These are phyloP conservation scores for Dromiciops gliroides DNA, from an alignment of 2,113 vertebrate genomes.

Conservation along the genomic window DNA sequence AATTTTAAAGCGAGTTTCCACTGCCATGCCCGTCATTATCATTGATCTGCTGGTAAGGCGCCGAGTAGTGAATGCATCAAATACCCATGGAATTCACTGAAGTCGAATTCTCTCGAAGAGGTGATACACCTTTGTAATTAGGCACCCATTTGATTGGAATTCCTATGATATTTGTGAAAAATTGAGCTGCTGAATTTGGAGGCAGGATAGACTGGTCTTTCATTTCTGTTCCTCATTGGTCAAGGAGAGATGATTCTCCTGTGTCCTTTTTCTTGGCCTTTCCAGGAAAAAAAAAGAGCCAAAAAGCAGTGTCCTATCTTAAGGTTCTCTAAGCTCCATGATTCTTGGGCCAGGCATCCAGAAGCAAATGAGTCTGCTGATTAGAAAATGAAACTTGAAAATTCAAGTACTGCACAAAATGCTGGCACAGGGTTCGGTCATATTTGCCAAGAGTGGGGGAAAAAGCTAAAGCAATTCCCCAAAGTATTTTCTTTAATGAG, in stretches of 20 bases:
- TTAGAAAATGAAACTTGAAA: conserved; percentile 81
- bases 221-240: conserved; percentile 61
- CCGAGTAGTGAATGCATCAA: conserved; percentile 25
- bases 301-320: conserved; percentile 69
- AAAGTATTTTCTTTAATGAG: background rate
- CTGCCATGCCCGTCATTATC: conserved; percentile 52
- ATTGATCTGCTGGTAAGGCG: conserved; percentile 55
- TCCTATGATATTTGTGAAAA: conserved; percentile 56
- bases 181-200: conserved; percentile 61
- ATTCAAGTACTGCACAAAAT: conserved; percentile 71
- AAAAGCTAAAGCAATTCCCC: conserved; percentile 63
- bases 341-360: conserved; percentile 69
- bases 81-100: conserved; percentile 44
- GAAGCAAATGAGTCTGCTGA: conserved; percentile 75
- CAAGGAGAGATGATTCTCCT: conserved; percentile 63
- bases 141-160: conserved; percentile 52
- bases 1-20: conserved; percentile 65
- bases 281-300: conserved; percentile 65
- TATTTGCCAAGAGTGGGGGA: conserved; percentile 71
- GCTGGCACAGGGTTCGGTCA: conserved; percentile 55
- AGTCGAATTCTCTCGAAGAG: conserved; percentile 61
- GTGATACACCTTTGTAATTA: conserved; percentile 62
- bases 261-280: conserved; percentile 66
- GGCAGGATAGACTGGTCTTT: conserved; percentile 66
- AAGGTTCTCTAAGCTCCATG: conserved; percentile 67